A percentile compares a stretch with the other conserved stretches of the same genome.
These are phyloP conservation scores for Spermophilus dauricus DNA, from an alignment of 2,113 vertebrate species.

Conservation along the genomic window DNA sequence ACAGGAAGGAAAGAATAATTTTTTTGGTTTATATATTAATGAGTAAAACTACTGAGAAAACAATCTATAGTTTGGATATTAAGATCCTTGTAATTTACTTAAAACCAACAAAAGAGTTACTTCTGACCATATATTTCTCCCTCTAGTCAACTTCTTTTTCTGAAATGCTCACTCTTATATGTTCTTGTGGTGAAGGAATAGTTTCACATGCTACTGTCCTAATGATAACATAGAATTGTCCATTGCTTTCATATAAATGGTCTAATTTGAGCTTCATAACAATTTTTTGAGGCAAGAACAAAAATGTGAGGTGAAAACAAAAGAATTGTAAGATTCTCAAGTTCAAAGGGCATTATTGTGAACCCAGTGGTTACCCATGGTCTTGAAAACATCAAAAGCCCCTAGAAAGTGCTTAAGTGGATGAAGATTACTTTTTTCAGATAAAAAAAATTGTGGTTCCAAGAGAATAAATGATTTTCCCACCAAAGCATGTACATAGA, in stretches of 20 bases:
- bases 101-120: neutral
- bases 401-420: conserved; percentile 52
- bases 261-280: conserved; percentile 43
- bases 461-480: conserved; percentile 42
- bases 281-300: conserved; percentile 59
- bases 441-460: conserved; percentile 52
- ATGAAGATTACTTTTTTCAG: conserved; percentile 59
- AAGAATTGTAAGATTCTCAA: conserved; percentile 46
- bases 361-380: conserved; percentile 21
- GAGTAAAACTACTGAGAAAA: conserved; percentile 43
- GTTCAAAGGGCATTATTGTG: neutral
- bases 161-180: conserved; percentile 41
- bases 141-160: neutral
- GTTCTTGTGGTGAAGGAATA: neutral
- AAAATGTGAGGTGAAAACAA: conserved; percentile 51
- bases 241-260: conserved; percentile 41
- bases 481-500: conserved; percentile 34
- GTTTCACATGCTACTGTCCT: neutral
- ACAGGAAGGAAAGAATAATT: neutral
- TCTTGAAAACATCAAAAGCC: conserved; percentile 25
- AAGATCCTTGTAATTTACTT: conserved; percentile 48
- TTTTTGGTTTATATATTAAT: conserved; percentile 24
- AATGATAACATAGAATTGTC: neutral
- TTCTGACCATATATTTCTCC: conserved; percentile 35
- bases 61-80: neutral